Base-by-base conservation (phyloP, 2,888 invertebrate species). In the Theretra japonica region DNA sequence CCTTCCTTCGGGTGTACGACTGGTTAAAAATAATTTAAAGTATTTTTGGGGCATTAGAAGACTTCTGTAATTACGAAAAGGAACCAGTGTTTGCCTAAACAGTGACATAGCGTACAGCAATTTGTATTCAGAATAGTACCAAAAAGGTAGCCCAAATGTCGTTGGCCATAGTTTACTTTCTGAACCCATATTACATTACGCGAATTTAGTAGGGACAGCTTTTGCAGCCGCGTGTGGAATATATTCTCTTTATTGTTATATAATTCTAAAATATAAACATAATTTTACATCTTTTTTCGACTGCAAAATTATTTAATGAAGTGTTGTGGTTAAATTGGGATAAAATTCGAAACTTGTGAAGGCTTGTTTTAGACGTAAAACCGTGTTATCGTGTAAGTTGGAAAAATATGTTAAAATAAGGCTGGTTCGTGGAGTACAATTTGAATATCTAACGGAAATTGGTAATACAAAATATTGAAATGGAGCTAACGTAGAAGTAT, bases 181-280 rank as follows among this genome's bases (percentile, higher is more conserved):
- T 58, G 23, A 70, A 2, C 33, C 56, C 30, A 69, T 57, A 57
- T 41, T 33, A 57, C 41, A 70, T 53, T 53, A 53, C 15, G 53
- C 57, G 69, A 79, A 75, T 73, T 74, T 69, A 71, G 41, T 56
- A 71, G 28, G 65, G 65, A 11, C 33, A 30, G 23, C 56, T 41
- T 62, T 53, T 62, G n/a, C 15, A n/a, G 48, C 19, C 59, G 8
- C 25, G 48, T 48, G 70, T 11, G 25, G 28, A 50, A 48, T 25
- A 59, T 59, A 48, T 59, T 25, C 6, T n/a, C 28, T 70, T 58
- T 56, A 69, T 69, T 28, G 7, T 30, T 8, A 53, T 48, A 41
- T 48, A 7, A 17, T 68, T 30, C 8, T 17, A 25, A 58, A 57
- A 21, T n/a, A 56, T n/a, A 56, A n/a, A 56, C 15, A 41, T 11